Evolutionary conservation across 2,797 vertebrate species (phyloP).

Genomic region (Lerista edwardsae): DNA sequence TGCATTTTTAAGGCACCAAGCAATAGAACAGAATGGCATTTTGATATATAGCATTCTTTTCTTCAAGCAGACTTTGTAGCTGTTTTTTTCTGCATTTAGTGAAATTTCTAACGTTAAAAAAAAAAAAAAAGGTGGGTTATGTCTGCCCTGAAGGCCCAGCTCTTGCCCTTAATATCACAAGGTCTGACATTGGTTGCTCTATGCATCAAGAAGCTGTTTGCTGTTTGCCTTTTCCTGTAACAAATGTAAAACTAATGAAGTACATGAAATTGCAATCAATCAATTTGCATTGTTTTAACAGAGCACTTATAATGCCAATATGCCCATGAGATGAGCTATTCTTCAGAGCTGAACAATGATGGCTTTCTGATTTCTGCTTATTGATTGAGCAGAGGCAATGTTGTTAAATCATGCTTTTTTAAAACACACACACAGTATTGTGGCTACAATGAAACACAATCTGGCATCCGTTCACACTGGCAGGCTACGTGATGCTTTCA

Average conservation of each 20-base stretch:
- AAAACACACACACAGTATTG: conserved; percentile 36
- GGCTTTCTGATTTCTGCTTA: conserved; percentile 59
- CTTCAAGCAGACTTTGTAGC: not conserved
- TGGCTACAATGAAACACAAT: conserved; percentile 67
- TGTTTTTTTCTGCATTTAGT: not conserved
- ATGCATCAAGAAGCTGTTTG: not conserved
- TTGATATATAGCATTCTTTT: too few relatives aligned
- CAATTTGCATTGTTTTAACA: conserved; percentile 28
- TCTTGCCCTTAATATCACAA: not conserved
- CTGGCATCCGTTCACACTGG: conserved; percentile 72
- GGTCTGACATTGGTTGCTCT: not conserved
- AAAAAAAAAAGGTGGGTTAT: not conserved
- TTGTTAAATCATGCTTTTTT: conserved; percentile 53
- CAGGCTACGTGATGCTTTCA: conserved; percentile 66
- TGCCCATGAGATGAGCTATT: conserved; percentile 32
- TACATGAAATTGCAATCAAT: conserved; percentile 21
- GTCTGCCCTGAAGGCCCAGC: not conserved
- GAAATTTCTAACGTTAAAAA: not conserved
- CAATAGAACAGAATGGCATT: not conserved
- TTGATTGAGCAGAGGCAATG: conserved; percentile 51
- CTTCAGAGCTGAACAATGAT: conserved; percentile 44
- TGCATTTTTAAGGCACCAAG: not conserved
- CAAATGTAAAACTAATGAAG: conserved; percentile 21
- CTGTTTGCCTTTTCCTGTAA: conserved; percentile 25
- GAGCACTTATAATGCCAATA: conserved; percentile 37